Base-by-base conservation (phyloP, 2,113 vertebrate species). In the Psittacula cyanocephala region DNA sequence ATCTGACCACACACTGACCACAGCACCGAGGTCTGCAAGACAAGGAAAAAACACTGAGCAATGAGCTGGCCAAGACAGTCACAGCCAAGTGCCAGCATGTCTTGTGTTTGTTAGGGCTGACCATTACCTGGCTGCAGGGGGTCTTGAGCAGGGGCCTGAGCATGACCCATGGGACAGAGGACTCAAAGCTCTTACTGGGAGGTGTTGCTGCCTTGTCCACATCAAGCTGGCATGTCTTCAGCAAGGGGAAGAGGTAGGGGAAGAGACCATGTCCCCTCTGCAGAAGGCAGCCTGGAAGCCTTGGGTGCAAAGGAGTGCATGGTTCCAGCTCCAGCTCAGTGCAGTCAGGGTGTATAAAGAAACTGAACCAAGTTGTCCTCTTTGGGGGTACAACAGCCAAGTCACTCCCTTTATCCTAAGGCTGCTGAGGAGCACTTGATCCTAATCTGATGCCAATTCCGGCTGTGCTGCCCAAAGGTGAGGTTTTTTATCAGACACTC, bases 1-100 rank as follows among this genome's bases (percentile, higher is more conserved):
- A 50, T 35, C 47, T 65, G 47, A 43, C 35, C 35, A 68, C 1
- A 0, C 0, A 0, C 59, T 39, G 67, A 89, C 74, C 1, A 0
- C 46, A 93, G 49, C 39, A 64, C 24, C 2, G 3, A 46, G n/a
- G 37, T 69, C 71, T 88, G 50, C 41, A 57, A 49, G 53, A 46
- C 28, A 7, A 60, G 11, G 15, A 57, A 37, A 64, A 80, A 27
- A 6, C 3, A 3, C 52, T 37, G 69, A 82, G 25, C 3, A 3
- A 57, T n/a, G 69, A 82, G 25, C 46, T 24, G 15, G 20, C 39
- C n/a, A 65, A 69, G 70, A 49, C 1, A 69, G 49, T 35, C 57
- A 79, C 29, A 69, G 49, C 24, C n/a, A 59, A 79, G 28, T 53
- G 33, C 28, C 28, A 68, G 20, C 0, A 0, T 10, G 25, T 49